Conservation (phyloP, 2,113 vertebrate species). For the Microtus oregoni region DNA sequence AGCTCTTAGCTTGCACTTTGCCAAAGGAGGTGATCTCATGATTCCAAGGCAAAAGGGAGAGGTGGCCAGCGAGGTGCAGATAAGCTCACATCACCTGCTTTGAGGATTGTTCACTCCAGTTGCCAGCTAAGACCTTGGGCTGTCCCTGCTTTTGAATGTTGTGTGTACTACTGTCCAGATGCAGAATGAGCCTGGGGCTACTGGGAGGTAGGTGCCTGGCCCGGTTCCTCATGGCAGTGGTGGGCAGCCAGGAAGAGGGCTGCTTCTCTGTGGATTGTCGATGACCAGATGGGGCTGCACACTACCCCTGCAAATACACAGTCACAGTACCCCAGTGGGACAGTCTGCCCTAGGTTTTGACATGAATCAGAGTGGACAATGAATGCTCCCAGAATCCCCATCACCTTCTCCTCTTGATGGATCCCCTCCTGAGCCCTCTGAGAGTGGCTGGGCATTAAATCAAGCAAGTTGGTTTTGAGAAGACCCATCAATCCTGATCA, state of each 20-base stretch:
- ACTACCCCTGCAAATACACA: fast-evolving
- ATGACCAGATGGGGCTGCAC: too few species aligned
- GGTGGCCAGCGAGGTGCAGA: background rate
- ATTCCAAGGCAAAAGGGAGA: background rate
- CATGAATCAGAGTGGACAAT: fast-evolving
- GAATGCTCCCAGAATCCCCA: background rate
- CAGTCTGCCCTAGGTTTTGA: fast-evolving
- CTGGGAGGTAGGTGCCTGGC: too few species aligned
- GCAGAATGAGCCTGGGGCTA: fast-evolving
- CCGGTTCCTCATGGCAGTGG: background rate
- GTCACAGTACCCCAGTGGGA: background rate
- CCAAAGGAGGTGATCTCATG: constrained; percentile 37
- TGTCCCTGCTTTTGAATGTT: background rate
- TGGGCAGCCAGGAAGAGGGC: background rate
- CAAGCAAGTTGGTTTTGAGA: background rate
- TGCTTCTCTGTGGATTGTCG: background rate
- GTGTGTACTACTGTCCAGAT: fast-evolving
- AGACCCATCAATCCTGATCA: background rate
- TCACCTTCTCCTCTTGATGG: background rate
- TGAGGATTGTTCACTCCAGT: background rate
- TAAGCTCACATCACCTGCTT: fast-evolving
- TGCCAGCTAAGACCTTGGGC: background rate
- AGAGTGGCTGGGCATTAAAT: background rate
- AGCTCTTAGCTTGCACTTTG: constrained; percentile 68
- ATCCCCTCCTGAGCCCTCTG: background rate